Percentiles rank a stretch among this genome's conserved stretches.
These are phyloP conservation scores for Tympanuchus pallidicinctus DNA, from an alignment of 2,113 vertebrate genomes.

Conservation along the genomic window DNA sequence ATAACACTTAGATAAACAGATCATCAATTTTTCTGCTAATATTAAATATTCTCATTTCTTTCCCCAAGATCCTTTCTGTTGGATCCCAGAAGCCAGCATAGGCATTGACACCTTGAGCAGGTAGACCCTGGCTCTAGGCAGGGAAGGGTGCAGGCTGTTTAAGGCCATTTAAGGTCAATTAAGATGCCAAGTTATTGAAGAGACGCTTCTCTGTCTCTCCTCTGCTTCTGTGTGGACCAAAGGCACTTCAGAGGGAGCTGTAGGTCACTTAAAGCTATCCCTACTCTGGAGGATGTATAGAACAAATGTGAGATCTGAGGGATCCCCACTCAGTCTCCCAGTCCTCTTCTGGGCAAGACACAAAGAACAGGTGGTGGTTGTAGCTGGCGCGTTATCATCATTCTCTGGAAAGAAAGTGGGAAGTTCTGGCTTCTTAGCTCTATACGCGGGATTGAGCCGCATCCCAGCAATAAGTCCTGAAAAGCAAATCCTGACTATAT, in stretches of 20 bases:
- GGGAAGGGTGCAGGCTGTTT: background rate
- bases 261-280: background rate
- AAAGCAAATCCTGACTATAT: background rate
- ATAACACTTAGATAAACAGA: fast-evolving
- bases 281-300: background rate
- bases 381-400: background rate
- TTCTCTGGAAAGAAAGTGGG: background rate
- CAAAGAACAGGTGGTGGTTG: background rate
- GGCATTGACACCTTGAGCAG: background rate
- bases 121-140: background rate
- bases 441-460: fast-evolving
- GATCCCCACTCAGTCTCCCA: background rate
- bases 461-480: background rate
- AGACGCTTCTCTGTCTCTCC: background rate
- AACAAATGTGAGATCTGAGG: background rate
- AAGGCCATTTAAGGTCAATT: background rate
- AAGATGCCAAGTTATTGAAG: background rate
- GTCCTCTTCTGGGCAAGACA: background rate
- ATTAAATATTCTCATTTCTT: background rate
- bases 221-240: background rate
- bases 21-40: background rate
- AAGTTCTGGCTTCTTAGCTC: background rate
- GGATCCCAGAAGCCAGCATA: background rate
- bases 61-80: background rate
- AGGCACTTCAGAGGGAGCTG: background rate